Evolutionary conservation across 2,797 vertebrate species (phyloP), one percentile per base, ranked within the genome.

Genomic region (Ctenopoma kingsleyae): DNA sequence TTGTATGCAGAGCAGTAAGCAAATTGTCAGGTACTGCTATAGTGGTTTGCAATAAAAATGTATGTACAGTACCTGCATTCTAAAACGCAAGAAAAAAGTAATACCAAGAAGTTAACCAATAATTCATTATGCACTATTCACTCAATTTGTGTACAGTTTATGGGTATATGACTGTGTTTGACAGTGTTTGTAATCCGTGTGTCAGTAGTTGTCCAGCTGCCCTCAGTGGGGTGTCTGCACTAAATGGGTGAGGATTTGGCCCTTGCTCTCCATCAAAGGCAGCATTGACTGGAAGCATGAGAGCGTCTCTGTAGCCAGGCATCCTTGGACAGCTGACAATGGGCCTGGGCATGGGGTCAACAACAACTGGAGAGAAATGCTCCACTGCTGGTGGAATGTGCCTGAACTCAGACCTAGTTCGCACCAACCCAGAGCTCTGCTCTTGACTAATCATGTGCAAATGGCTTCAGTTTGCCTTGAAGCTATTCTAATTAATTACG

Each of bases 321-420:
- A 89, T 81, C 82, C 87, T 88, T 89, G 85, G 87, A 90, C 85
- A 83, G 82, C 87, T 89, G 87, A 92, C 91, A 91, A 88, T 85
- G 62, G 81, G 81, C 78, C 61, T 19, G 57, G 73, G 71, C 86
- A 76, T 46, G 30, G 71, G 86, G 79, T 91, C 87, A 86, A 81
- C 88, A 89, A 74, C 82, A 86, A 80, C 83, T 64, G 82, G 65
- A 70, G 78, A 67, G 65, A 82, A 86, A 85, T 35, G 78, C 79
- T 73, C 78, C 71, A 35, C 67, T 71, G 82, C 80, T 69, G 71
- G 74, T 70, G 80, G 87, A 74, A 82, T 72, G 74, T 76, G 83
- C 75, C 71, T 80, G 81, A 86, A 72, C 76, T 67, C 65, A 79
- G 70, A 82, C 76, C 80, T 81, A 71, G 41, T 71, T 78, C 62